Base-by-base conservation (phyloP, 2,113 vertebrate genomes). In the Maccullochella peelii region DNA sequence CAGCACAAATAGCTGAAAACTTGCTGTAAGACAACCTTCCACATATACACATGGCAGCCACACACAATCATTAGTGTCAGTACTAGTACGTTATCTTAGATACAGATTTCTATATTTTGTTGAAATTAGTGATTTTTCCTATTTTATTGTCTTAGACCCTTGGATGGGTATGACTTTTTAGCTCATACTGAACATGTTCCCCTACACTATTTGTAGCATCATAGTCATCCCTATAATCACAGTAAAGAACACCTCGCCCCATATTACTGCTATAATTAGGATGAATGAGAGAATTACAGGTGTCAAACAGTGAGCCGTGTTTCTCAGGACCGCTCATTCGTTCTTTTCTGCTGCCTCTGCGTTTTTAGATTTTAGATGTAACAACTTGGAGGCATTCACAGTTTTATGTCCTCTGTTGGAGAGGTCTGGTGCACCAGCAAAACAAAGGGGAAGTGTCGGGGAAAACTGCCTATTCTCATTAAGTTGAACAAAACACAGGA, bases 391-490 rank as follows among this genome's bases (percentile, higher is more conserved):
- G 54, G 44, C 50, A 52, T 30, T 86, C 2, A 68, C 33, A 40
- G 42, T 44, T 70, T 67, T 44, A 12, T 71, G 52, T 18, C n/a
- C 5, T 44, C 52, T 77, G 50, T 36, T 54, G 47, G 50, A 49
- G 36, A 36, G 10, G 8, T 16, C 27, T 12, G 52, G 8, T 21
- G 33, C 1, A 23, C 6, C 27, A 42, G 33, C 33, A 33, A 49
- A 50, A 3, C 49, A 50, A 83, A 59, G 11, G 54, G 74, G 82
- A 87, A n/a, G n/a, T n/a, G n/a, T n/a, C n/a, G n/a, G n/a, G n/a
- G n/a, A n/a, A n/a, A n/a, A n/a, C n/a, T n/a, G n/a, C n/a, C n/a
- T n/a, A n/a, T n/a, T n/a, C n/a, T n/a, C n/a, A n/a, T n/a, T n/a
- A n/a, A n/a, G n/a, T n/a, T n/a, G n/a, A n/a, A n/a, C n/a, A n/a